phyloP scores from a whole-genome alignment of 2,797 vertebrate species.

The Chelidonichthys spinosus region DNA sequence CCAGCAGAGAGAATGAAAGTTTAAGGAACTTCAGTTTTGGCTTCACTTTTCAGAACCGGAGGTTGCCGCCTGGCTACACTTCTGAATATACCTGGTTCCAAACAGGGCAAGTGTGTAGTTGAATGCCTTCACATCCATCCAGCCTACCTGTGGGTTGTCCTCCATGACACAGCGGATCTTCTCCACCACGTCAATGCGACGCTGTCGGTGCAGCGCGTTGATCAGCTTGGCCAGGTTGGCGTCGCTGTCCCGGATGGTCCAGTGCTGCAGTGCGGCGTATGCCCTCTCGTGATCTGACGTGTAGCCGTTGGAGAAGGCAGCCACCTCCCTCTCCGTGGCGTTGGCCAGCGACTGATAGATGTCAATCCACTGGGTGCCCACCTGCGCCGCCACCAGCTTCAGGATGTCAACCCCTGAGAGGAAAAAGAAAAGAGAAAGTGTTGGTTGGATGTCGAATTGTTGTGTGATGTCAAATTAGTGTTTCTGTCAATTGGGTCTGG shows the following conservation, averaged over 20 bases:
- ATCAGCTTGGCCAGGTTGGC: conserved; percentile 97
- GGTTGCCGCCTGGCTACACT: no score
- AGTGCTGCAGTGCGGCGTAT: conserved; percentile 95
- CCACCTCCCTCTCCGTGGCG: conserved; percentile 92
- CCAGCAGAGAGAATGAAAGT: no score
- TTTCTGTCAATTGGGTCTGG: no score
- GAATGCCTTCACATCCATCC: not conserved
- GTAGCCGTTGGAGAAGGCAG: conserved; percentile 93
- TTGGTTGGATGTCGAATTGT: no score
- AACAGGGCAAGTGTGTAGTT: no score
- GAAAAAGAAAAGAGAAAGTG: conserved; percentile 6
- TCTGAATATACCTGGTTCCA: not conserved
- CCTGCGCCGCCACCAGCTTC: conserved; percentile 93
- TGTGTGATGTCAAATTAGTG: no score
- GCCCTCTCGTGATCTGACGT: conserved; percentile 91
- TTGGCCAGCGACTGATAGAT: conserved; percentile 95
- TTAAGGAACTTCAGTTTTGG: no score
- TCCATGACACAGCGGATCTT: conserved; percentile 97
- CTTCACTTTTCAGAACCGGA: no score
- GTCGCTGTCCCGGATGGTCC: conserved; percentile 93
- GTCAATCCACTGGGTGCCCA: conserved; percentile 96
- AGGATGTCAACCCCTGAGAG: conserved; percentile 93
- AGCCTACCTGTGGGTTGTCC: conserved; percentile 91
- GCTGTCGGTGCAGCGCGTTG: conserved; percentile 92
- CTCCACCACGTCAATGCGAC: conserved; percentile 95